Conservation (phyloP, 2,113 vertebrate genomes). For the Passer domesticus region DNA sequence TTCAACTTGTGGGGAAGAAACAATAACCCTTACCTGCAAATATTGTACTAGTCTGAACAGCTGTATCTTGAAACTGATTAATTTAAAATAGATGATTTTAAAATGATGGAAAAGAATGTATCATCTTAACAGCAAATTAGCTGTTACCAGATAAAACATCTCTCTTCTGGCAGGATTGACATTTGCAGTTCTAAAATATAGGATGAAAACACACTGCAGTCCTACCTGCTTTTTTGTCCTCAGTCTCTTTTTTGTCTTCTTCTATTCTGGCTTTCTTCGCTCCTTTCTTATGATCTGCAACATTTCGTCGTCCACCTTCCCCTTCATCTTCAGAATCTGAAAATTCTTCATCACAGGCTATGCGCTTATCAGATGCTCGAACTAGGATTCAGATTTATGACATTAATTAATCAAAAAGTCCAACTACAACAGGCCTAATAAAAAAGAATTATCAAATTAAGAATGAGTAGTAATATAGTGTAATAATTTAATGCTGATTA, state of each 20-base stretch:
- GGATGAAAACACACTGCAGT: background rate
- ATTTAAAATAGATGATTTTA: background rate
- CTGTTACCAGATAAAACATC: background rate
- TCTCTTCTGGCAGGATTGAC: background rate
- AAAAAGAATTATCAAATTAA: background rate
- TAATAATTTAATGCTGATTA: background rate
- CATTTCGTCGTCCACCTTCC: constrained; percentile 88
- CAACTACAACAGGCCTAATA: background rate
- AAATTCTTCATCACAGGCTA: constrained; percentile 93
- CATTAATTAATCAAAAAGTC: background rate
- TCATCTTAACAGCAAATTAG: background rate
- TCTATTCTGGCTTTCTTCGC: constrained; percentile 87
- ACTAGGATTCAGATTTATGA: constrained; percentile 71
- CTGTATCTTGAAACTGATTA: background rate
- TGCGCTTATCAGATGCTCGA: constrained; percentile 91
- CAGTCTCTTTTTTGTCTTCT: constrained; percentile 88
- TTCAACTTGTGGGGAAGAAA: background rate
- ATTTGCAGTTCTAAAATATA: background rate
- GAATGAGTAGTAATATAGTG: background rate
- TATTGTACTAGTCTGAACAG: background rate
- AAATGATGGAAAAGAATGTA: background rate
- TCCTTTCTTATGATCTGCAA: constrained; percentile 89
- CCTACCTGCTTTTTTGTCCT: constrained; percentile 89
- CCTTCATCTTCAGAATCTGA: constrained; percentile 95
- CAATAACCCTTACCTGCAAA: background rate